Base-by-base conservation (phyloP, 2,888 invertebrate genomes). In the Catotricha subobsoleta region DNA sequence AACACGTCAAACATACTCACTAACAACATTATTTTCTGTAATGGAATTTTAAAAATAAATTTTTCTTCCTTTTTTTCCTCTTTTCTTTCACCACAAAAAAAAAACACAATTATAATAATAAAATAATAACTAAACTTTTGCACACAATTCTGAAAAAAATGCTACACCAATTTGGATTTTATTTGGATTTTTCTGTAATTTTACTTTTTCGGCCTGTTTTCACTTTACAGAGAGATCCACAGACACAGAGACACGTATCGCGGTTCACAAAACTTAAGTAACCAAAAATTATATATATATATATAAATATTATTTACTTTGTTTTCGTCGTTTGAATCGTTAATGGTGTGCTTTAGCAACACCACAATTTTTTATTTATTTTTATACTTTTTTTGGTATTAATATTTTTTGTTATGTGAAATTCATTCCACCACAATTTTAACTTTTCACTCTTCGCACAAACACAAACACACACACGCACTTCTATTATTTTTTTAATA, bases 1-100 rank as follows among this genome's bases (percentile, higher is more conserved):
- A 39, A 30, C 29, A 39, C 31, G 40, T 39, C 25, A 37, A 37
- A 30, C 37, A 43, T 21, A 40, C 37, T 40, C 37, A 40, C 30
- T 15, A 31, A 13, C 39, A 39, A 19, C 34, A 34, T 34, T 34
- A 34, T 34, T 13, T 33, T 33, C n/a, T n/a, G n/a, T n/a, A 5
- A 12, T 29, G 13, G 4, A 8, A 25, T 8, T 10, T 25, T 25
- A 6, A 25, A 25, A 25, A 8, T 25, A 6, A 25, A 6, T 10
- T 5, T 12, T 29, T 29, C 29, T 29, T 12, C 29, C n/a, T 29
- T n/a, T 31, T 31, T 31, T 31, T 31, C 5, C 13, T 16, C 29
- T 16, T 30, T 29, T 29, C 29, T 8, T 4, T 29, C 13, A 12
- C 12, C n/a, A n/a, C n/a, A n/a, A n/a, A n/a, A n/a, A n/a, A n/a